A percentile compares a stretch with the other conserved stretches of the same genome.
Conservation (phyloP, 2,113 vertebrate genomes). For the Malaclemys terrapin region DNA sequence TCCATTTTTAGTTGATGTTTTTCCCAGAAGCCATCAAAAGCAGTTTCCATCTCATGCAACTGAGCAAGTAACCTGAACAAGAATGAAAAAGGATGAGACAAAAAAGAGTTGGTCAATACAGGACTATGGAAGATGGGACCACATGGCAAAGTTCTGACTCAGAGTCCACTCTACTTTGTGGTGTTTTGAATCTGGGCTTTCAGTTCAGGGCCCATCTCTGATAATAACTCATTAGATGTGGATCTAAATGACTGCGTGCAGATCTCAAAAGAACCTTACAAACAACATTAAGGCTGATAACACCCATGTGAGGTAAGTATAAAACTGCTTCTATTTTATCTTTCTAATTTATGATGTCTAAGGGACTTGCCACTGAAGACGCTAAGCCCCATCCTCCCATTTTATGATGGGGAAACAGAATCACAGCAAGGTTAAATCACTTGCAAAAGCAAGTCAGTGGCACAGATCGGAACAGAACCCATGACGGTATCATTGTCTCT, state of each 20-base stretch:
- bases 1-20: conserved; percentile 96
- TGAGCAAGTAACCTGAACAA: conserved; percentile 90
- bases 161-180: not conserved
- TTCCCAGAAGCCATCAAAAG: conserved; percentile 98
- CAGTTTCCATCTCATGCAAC: conserved; percentile 94
- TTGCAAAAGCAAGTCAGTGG: not conserved
- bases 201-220: not conserved
- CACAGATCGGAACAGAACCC: not conserved
- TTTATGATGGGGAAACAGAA: fast-evolving
- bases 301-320: not conserved
- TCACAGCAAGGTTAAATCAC: not conserved
- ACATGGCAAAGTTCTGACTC: fast-evolving
- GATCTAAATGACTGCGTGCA: not conserved
- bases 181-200: not conserved
- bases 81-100: conserved; percentile 22
- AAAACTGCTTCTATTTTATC: not conserved
- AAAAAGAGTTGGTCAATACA: not conserved
- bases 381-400: not conserved
- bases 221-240: fast-evolving
- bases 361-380: not conserved
- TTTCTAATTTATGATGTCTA: not conserved
- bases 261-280: not conserved
- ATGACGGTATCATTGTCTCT: not conserved
- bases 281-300: not conserved
- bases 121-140: not conserved